These are phyloP conservation scores for Acipenser oxyrinchus DNA, from an alignment of 2,797 vertebrate genomes.

Conservation along the genomic window DNA sequence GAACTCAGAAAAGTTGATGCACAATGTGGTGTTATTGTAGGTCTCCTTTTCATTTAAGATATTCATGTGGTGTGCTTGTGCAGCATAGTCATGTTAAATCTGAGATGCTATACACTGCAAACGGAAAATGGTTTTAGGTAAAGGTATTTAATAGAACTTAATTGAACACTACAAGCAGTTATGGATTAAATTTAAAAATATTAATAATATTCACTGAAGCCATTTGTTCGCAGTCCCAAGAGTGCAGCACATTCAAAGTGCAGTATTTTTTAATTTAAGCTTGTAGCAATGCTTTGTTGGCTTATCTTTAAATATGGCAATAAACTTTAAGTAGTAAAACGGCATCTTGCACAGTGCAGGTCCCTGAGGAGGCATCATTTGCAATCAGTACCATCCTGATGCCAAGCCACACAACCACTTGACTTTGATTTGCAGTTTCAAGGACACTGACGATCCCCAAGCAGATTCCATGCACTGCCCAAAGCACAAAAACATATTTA, in stretches of 20 bases:
- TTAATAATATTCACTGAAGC: slow-evolving; percentile 1
- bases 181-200: background rate
- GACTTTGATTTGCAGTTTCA: slow-evolving; percentile 4
- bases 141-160: background rate
- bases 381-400: slow-evolving; percentile 31
- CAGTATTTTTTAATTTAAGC: slow-evolving; percentile 11
- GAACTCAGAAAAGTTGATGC: no score
- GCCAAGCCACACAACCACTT: slow-evolving; percentile 18
- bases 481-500: no score
- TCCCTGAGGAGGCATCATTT: slow-evolving; percentile 44
- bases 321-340: slow-evolving; percentile 28
- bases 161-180: background rate
- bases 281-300: slow-evolving; percentile 2
- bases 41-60: no score
- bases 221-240: background rate
- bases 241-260: background rate
- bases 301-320: slow-evolving; percentile 39
- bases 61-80: no score
- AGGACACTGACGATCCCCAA: background rate
- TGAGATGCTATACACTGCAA: background rate
- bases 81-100: background rate
- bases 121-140: background rate
- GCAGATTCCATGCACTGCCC: background rate
- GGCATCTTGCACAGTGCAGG: slow-evolving; percentile 33
- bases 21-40: no score